Conservation (phyloP, 1,140 invertebrate genomes). For the Aphaenogaster rudis region DNA sequence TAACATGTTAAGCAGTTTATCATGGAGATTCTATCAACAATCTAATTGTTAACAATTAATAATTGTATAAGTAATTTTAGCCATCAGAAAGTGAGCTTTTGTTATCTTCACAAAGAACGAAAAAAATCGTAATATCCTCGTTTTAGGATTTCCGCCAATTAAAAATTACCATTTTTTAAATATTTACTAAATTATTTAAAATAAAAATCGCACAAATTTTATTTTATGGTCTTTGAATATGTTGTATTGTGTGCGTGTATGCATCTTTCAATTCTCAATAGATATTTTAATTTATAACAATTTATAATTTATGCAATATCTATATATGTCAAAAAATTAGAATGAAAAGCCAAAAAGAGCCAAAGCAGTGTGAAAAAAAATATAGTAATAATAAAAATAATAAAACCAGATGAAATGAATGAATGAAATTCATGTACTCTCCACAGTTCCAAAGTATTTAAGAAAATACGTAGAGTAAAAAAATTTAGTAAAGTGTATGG, state of each 20-base stretch:
- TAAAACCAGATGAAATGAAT: no score
- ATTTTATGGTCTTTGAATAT: not conserved
- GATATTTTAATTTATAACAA: conserved; percentile 15
- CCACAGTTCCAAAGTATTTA: no score
- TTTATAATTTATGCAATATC: not conserved
- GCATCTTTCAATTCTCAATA: not conserved
- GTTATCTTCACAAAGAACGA: not conserved
- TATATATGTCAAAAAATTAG: not conserved
- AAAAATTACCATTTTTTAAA: not conserved
- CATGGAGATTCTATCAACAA: not conserved
- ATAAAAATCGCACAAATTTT: not conserved
- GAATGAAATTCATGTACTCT: no score
- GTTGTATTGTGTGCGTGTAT: not conserved
- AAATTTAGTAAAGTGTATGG: no score
- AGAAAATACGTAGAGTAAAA: no score
- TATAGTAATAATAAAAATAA: no score
- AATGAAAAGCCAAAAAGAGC: no score
- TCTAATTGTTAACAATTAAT: not conserved
- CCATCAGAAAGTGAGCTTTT: not conserved
- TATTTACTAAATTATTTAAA: not conserved
- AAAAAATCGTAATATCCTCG: not conserved
- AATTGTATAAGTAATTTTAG: not conserved
- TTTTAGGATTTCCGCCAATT: not conserved
- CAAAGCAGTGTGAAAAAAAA: no score
- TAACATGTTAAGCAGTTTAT: not conserved